phyloP scores from a whole-genome alignment of 2,888 invertebrate genomes.

The Agriotes lineatus region DNA sequence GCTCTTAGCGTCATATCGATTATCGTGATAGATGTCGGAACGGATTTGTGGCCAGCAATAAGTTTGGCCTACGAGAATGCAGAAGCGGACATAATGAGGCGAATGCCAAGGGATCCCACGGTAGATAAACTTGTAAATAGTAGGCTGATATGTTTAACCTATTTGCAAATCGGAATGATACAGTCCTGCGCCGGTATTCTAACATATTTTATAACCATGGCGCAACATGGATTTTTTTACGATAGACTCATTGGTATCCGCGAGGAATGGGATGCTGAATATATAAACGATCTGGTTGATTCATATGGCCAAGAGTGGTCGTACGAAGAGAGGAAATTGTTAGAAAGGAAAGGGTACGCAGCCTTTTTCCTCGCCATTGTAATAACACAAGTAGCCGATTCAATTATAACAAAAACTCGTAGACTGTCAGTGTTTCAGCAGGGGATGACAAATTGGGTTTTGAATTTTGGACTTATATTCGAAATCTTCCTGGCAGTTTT shows the following conservation, averaged over 20 bases:
- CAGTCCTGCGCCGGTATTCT: conserved; percentile 86
- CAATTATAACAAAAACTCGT: conserved; percentile 83
- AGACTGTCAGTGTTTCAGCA: conserved; percentile 80
- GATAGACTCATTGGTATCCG: conserved; percentile 69
- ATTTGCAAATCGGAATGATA: conserved; percentile 88
- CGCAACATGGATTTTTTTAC: conserved; percentile 83
- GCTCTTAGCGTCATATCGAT: conserved; percentile 75
- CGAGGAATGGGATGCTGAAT: conserved; percentile 77
- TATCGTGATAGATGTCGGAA: conserved; percentile 79
- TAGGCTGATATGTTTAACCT: conserved; percentile 81
- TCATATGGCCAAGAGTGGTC: conserved; percentile 84
- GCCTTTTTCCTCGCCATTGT: conserved; percentile 85
- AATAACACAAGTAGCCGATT: conserved; percentile 82
- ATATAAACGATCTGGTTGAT: conserved; percentile 74
- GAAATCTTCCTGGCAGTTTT: conserved; percentile 73
- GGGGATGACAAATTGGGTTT: conserved; percentile 77
- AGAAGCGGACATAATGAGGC: conserved; percentile 81
- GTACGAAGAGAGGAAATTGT: conserved; percentile 74
- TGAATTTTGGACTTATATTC: conserved; percentile 72
- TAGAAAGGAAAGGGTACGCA: conserved; percentile 82
- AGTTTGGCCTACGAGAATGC: conserved; percentile 83
- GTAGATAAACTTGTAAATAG: conserved; percentile 70
- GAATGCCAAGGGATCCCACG: conserved; percentile 69
- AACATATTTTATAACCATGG: conserved; percentile 83
- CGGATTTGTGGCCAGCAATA: conserved; percentile 84